A percentile compares a stretch with the other conserved stretches of the same genome.
These are phyloP conservation scores for Monopis laevigella DNA, from an alignment of 2,888 invertebrate genomes.

Conservation along the genomic window DNA sequence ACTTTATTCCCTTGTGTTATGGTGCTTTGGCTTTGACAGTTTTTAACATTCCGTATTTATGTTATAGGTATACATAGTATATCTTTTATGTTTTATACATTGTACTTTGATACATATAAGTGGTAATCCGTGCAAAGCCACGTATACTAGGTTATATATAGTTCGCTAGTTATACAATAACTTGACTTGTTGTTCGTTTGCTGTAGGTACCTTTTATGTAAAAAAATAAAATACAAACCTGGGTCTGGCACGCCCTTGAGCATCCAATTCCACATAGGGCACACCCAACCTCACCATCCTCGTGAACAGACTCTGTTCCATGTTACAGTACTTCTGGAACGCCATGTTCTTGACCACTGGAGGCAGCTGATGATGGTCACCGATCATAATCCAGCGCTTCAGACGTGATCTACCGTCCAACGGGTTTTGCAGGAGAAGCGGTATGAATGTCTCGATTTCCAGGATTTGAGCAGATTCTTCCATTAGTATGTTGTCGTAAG, in stretches of 20 bases:
- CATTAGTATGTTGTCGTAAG: slow-evolving; percentile 99
- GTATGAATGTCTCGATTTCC: slow-evolving; percentile 99
- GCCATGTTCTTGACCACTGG: slow-evolving; percentile 99
- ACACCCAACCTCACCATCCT: slow-evolving; percentile 95
- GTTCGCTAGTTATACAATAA: too few species aligned
- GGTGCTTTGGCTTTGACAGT: too few species aligned
- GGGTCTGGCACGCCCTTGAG: slow-evolving; percentile 94
- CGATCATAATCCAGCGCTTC: slow-evolving; percentile 99
- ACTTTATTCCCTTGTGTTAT: too few species aligned
- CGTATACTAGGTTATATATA: too few species aligned
- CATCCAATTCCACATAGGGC: slow-evolving; percentile 96
- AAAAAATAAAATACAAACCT: slow-evolving; percentile 48
- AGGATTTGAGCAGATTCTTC: slow-evolving; percentile 99
- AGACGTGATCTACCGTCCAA: slow-evolving; percentile 94
- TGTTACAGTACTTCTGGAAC: slow-evolving; percentile 99
- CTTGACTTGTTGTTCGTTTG: too few species aligned
- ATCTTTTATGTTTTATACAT: too few species aligned
- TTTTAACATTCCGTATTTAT: too few species aligned
- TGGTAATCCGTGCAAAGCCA: too few species aligned
- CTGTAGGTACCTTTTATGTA: too few species aligned
- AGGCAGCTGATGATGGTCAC: slow-evolving; percentile 98
- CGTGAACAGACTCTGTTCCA: slow-evolving; percentile 99
- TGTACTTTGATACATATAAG: too few species aligned
- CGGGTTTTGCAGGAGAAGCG: slow-evolving; percentile 97
- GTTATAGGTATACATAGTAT: too few species aligned